A percentile compares a stretch with the other conserved stretches of the same genome.
Conservation (phyloP, 2,113 vertebrate species). For the Semicossyphus pulcher region DNA sequence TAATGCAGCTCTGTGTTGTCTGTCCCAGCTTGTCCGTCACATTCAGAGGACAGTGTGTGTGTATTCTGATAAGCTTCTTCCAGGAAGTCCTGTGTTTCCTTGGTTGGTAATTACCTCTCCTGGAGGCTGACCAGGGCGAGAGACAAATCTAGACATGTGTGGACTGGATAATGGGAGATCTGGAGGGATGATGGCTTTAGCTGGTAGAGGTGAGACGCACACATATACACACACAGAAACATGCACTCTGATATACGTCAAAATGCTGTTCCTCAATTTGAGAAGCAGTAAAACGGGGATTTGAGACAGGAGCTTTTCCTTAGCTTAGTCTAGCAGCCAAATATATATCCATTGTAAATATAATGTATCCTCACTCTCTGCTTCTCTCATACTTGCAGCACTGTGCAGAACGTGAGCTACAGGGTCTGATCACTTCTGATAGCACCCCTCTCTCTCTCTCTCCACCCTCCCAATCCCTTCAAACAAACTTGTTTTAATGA, state of each 20-base stretch:
- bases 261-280: constrained; percentile 11
- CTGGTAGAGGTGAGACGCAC: constrained; percentile 33
- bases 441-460: constrained; percentile 51
- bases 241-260: constrained; percentile 1
- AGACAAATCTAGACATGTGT: constrained; percentile 59
- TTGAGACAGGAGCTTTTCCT: constrained; percentile 45
- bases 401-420: constrained; percentile 43
- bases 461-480: constrained; percentile 70
- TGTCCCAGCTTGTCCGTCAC: constrained; percentile 39
- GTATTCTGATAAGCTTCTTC: constrained; percentile 68
- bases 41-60: constrained; percentile 66
- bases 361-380: constrained; percentile 35
- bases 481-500: constrained; percentile 81
- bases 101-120: constrained; percentile 73
- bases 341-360: constrained; percentile 27
- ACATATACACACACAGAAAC: neutral
- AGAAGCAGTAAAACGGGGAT: constrained; percentile 39
- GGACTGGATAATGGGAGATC: constrained; percentile 63
- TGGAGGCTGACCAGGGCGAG: constrained; percentile 55
- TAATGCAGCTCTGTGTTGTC: constrained; percentile 40
- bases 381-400: constrained; percentile 40
- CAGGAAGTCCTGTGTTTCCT: constrained; percentile 62
- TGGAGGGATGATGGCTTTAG: constrained; percentile 52
- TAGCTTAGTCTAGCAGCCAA: constrained; percentile 40
- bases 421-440: constrained; percentile 68